Base-by-base conservation (phyloP, 1,140 invertebrate genomes). In the Philaenus spumarius region DNA sequence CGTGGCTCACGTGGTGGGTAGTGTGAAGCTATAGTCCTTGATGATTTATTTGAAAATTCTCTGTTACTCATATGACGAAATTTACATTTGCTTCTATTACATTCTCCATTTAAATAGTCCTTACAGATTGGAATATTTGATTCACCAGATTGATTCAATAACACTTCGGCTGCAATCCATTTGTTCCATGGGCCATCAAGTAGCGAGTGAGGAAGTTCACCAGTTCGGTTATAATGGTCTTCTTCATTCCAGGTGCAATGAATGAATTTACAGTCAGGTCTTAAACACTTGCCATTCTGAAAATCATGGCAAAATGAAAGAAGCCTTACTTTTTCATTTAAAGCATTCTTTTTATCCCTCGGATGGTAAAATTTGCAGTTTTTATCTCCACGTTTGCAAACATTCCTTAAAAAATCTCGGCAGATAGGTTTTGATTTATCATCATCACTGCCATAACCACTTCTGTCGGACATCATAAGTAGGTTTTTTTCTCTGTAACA, bases 261-360 rank as follows among this genome's bases (percentile, higher is more conserved):
- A 24, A 91, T 76, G 70, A 91, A 93, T 65, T 84, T 82, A 65
- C 82, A 85, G 2, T 62, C 59, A 26, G 55, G 30, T 3, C 51
- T 54, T 17, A 63, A 51, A 40, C 67, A 68, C 53, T 79, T 77
- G 12, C 80, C 82, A 70, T 91, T 91, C 71, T 91, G 89, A 73
- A 80, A 91, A 69, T 93, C 89, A 68, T 91, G 88, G 68, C 89
- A 93, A 69, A 93, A 91, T n/a, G 80, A 75, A 50, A 62, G 58
- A 46, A 58, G 37, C 42, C 57, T 63, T 20, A 45, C 42, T 26
- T 59, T 54, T 53, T 48, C 51, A 15, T 50, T 70, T 3, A 79
- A 79, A 23, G 80, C 75, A 66, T 82, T 89, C 62, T 88, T 88
- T 65, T 72, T 72, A 62, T 81, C 79, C 55, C 72, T 70, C 2